Percentiles rank a stretch among this genome's conserved stretches.
phyloP scores from a whole-genome alignment of 1,140 invertebrate species.

The Pseudomyrmex concolor region DNA sequence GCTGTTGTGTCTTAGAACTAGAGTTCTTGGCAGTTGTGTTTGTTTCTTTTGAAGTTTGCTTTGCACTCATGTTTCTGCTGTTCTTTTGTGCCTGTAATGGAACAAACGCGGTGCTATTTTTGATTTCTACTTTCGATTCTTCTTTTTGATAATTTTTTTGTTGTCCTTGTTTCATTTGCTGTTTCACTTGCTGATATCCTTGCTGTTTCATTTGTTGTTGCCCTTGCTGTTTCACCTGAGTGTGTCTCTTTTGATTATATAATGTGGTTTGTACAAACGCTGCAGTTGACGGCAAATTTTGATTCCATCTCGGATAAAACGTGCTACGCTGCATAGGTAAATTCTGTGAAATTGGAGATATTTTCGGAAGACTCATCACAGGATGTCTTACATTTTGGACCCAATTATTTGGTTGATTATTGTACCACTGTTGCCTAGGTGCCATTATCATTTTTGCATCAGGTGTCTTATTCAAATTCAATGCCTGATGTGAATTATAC shows the following conservation, averaged over 20 bases:
- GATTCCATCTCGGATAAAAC: conserved; percentile 70
- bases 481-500: conserved; percentile 53
- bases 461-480: conserved; percentile 68
- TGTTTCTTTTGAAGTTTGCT: conserved; percentile 36
- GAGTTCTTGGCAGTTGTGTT: conserved; percentile 66
- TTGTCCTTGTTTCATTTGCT: conserved; percentile 10
- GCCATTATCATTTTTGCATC: conserved; percentile 65
- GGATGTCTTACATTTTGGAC: conserved; percentile 66
- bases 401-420: conserved; percentile 58
- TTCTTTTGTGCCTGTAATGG: conserved; percentile 84
- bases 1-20: conserved; percentile 29
- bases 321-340: conserved; percentile 43
- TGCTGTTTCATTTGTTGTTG: background rate
- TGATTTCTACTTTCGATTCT: conserved; percentile 74
- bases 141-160: conserved; percentile 38
- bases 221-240: conserved; percentile 52
- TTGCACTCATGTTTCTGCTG: conserved; percentile 73
- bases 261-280: background rate
- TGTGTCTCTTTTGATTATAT: conserved; percentile 26
- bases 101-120: conserved; percentile 79
- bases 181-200: conserved; percentile 39
- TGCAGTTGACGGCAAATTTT: conserved; percentile 51
- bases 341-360: conserved; percentile 52
- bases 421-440: conserved; percentile 78
- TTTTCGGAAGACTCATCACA: conserved; percentile 50